Base-by-base conservation (phyloP, 2,113 vertebrate species). In the Festucalex cinctus region DNA sequence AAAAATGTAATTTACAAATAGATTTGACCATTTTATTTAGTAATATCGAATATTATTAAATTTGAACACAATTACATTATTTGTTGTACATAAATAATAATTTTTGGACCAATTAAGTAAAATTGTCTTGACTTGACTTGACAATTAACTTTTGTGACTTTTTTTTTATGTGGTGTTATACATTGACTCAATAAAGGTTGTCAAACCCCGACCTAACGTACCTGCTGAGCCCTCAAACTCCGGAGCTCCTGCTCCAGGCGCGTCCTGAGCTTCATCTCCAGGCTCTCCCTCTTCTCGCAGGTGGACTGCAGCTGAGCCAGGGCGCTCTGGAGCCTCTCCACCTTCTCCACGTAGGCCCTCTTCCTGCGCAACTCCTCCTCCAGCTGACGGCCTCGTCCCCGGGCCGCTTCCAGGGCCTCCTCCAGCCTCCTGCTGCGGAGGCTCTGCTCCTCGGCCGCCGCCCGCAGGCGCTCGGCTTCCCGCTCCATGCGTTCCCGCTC, bases 241-340 rank as follows among this genome's bases (percentile, higher is more conserved):
- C 95, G 95, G 84, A 99, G 91, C 82, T 99, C 97, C 85, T 98
- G 96, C 91, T 98, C 97, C 44, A 98, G 90, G 49, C 95, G 92
- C 0, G 95, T 98, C 57, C 97, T 93, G 64, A 99, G 91, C 65
- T 93, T 93, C 75, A 96, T 90, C 83, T 98, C 97, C 59, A 98
- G 89, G 70, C 93, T 92, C 84, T 98, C 97, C 1, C 97, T 88
- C 89, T 99, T 99, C 86, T 99, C 97, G 0, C 97, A 98, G 69
- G 97, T 96, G 0, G 95, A 95, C 89, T 99, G 97, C 51, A 99
- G 93, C 89, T 99, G 97, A 49, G 92, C 94, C 53, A 98, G 90
- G 0, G 97, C 96, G 24, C 95, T 95, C 91, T 99, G 97, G 71
- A 99, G 91, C 79, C 94, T 80, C 86, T 99, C 97, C 71, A 98